Evolutionary conservation across 2,113 vertebrate species (phyloP), one percentile per base, ranked within the genome.

Genomic region (Triplophysa dalaica): DNA sequence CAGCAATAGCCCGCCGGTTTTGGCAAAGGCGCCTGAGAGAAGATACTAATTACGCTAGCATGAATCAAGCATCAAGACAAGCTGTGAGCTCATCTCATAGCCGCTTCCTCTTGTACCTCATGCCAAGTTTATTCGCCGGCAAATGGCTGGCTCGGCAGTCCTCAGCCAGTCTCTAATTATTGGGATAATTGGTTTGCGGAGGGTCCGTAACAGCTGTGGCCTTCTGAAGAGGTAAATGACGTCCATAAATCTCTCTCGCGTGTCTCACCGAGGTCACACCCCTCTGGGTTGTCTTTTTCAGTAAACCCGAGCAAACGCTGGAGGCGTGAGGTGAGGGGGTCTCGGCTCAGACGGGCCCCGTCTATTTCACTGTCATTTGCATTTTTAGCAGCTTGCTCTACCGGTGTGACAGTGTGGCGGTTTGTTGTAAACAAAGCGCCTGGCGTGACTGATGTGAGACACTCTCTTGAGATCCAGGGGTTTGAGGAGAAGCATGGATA

Each of bases 161-260:
- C 38, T 19, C 78, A 77, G 66, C n/a, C 8, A 11, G 22, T 61
- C 84, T 80, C 58, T 84, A 86, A 87, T 87, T 84, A 85, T 78
- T 74, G 75, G 70, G 48, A 70, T 87, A 83, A 87, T 87, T 77
- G 81, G 70, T 85, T 84, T 67, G 75, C 68, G 64, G 60, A 65
- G 67, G 68, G 62, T 78, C 67, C 6, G 82, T 75, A 82, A 84
- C 86, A 87, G 86, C 84, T 84, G 86, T 84, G 82, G 70, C 75
- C 82, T 82, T 85, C 78, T 81, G 75, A 82, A 81, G 78, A 83
- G 75, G 82, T 83, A 85, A 85, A 85, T 77, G 70, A 73, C 78
- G 73, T 60, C 78, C 82, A 84, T 85, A 85, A 83, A 82, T 85
- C 78, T 82, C 80, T 66, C 52, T 67, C 79, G 62, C 64, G 29